phyloP scores from a whole-genome alignment of 2,113 vertebrate species.

The Burhinus oedicnemus region DNA sequence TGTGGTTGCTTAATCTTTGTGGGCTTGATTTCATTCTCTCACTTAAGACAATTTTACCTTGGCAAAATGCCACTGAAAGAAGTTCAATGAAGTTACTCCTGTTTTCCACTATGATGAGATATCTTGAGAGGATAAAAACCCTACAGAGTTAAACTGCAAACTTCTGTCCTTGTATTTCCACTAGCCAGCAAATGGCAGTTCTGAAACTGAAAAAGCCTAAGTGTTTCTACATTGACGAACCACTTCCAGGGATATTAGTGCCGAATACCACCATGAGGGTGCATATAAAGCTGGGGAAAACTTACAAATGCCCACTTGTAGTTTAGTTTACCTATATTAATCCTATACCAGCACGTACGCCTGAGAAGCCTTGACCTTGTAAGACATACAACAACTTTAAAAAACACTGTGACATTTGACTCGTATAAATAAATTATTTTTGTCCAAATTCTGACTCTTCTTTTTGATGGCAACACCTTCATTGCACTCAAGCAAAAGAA shows the following conservation, averaged over 20 bases:
- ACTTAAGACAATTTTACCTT: not conserved
- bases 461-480: not conserved
- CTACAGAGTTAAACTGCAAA: constrained; percentile 1
- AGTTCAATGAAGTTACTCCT: constrained; percentile 17
- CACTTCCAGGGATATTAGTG: not conserved
- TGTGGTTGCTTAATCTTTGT: constrained; percentile 43
- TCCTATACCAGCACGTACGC: not conserved
- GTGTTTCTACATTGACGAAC: not conserved
- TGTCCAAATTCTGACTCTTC: not conserved
- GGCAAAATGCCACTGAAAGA: not conserved
- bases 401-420: not conserved
- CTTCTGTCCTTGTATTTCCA: not conserved
- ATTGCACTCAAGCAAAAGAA: not conserved
- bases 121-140: not conserved
- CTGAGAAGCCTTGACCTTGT: not conserved
- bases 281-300: not conserved
- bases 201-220: not conserved
- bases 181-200: not conserved
- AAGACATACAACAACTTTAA: not conserved
- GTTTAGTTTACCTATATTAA: not conserved
- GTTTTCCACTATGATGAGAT: constrained; percentile 12
- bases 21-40: constrained; percentile 5
- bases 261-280: not conserved
- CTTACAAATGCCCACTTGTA: not conserved
- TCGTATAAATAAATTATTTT: not conserved